Conservation (phyloP, 1,140 invertebrate genomes). For the Chlorops oryzae region DNA sequence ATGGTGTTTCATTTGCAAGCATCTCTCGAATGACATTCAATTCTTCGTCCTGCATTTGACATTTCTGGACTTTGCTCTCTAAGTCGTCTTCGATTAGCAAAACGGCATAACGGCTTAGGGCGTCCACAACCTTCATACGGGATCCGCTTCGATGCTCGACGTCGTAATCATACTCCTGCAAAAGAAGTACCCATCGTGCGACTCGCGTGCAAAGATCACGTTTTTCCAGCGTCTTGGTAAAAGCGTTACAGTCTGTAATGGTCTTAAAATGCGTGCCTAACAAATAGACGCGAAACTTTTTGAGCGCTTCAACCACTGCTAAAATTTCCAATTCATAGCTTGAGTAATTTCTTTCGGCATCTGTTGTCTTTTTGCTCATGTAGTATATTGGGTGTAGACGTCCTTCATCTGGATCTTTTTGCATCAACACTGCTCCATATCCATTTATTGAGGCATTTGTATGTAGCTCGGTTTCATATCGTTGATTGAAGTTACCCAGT, state of each 20-base stretch:
- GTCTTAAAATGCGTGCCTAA: no score
- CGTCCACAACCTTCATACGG: slow-evolving; percentile 47
- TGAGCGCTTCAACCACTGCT: no score
- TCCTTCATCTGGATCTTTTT: slow-evolving; percentile 15
- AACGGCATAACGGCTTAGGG: slow-evolving; percentile 26
- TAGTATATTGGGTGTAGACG: slow-evolving; percentile 3
- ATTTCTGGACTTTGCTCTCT: slow-evolving; percentile 10
- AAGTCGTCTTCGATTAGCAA: neutral
- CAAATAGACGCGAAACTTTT: no score
- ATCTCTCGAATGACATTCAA: neutral
- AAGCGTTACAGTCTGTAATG: no score
- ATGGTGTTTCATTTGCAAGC: neutral
- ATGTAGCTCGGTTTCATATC: slow-evolving; percentile 15
- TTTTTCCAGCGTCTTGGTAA: no score
- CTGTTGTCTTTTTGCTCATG: slow-evolving; percentile 34
- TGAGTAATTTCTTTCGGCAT: slow-evolving; percentile 41
- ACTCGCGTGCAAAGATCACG: no score
- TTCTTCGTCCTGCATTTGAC: slow-evolving; percentile 17
- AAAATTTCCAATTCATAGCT: slow-evolving; percentile 47
- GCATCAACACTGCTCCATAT: slow-evolving; percentile 22
- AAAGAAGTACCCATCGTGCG: neutral
- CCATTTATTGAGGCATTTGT: slow-evolving; percentile 19
- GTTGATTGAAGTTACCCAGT: slow-evolving; percentile 13
- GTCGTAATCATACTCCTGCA: slow-evolving; percentile 35
- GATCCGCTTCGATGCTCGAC: slow-evolving; percentile 40